Conservation (phyloP, 2,113 vertebrate species). For the Cygnus atratus region DNA sequence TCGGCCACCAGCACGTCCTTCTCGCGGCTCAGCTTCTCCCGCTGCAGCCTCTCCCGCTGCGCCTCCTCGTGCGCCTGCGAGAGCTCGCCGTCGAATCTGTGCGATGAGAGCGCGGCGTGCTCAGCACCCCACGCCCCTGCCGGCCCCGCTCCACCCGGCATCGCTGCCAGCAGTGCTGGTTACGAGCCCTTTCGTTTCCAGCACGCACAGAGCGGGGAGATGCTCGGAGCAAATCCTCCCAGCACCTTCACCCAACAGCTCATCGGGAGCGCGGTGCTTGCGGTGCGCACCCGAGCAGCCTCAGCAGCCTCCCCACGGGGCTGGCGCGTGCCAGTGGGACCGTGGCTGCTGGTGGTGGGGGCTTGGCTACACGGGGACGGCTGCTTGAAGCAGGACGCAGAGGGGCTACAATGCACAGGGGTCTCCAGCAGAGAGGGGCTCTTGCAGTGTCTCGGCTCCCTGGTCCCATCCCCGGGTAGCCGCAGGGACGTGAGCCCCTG, state of each 20-base stretch:
- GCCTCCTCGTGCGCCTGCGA: conserved; percentile 87
- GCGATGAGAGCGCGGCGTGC: rapidly evolving
- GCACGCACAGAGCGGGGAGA: not conserved
- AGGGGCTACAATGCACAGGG: not conserved
- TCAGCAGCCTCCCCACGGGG: not conserved
- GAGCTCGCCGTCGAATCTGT: conserved; percentile 92
- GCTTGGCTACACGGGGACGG: not conserved
- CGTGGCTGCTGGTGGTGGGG: rapidly evolving
- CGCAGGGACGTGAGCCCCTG: rapidly evolving
- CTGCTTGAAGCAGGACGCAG: not conserved
- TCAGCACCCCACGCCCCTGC: not conserved
- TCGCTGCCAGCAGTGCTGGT: not conserved
- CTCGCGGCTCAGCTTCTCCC: conserved; percentile 90
- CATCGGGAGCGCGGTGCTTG: not conserved
- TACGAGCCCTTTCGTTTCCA: conserved; percentile 50
- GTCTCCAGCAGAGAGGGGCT: not conserved
- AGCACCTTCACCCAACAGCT: not conserved
- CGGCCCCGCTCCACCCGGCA: not conserved
- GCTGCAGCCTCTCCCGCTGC: conserved; percentile 87
- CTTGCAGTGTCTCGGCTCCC: rapidly evolving
- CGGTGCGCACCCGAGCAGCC: not conserved
- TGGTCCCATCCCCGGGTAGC: rapidly evolving
- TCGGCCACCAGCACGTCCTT: conserved; percentile 90
- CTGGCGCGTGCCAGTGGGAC: rapidly evolving
- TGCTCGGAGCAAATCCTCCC: conserved; percentile 50